phyloP scores from a whole-genome alignment of 23 tunicate species.

The Trididemnum miniatum region DNA sequence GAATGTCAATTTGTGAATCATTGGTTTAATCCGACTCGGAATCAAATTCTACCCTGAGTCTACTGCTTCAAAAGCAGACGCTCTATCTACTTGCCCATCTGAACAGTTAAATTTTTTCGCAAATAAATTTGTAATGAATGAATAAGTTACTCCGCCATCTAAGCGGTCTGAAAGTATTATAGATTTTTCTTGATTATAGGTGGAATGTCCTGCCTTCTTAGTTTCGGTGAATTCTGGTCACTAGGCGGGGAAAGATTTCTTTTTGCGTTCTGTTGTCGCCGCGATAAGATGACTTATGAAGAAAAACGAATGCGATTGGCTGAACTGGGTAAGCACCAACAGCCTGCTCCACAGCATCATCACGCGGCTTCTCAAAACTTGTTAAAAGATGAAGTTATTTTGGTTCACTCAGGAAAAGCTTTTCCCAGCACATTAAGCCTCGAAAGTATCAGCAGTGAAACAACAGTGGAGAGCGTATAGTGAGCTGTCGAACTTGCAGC shows the following conservation, averaged over 20 bases:
- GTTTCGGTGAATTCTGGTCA: constrained; percentile 88
- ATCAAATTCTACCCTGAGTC: no score
- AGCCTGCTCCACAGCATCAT: not conserved
- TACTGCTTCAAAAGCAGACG: no score
- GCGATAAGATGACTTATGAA: constrained; percentile 54
- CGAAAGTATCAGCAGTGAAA: constrained; percentile 90
- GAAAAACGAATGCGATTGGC: constrained; percentile 69
- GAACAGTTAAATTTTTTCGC: no score
- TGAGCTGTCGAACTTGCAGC: not conserved
- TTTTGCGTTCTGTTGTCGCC: constrained; percentile 71
- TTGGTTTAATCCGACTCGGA: no score
- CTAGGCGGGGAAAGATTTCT: constrained; percentile 67
- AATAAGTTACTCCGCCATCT: no score
- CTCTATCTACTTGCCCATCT: no score
- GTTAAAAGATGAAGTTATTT: constrained; percentile 22
- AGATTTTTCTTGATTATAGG: constrained; percentile 43
- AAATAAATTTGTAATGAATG: no score
- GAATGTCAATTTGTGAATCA: no score
- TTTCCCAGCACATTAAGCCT: constrained; percentile 36
- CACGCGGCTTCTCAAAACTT: not conserved
- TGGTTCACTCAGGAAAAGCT: not conserved
- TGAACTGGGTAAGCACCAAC: not conserved
- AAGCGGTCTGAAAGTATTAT: no score
- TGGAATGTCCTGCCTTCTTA: constrained; percentile 58
- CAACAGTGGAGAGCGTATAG: constrained; percentile 89